Evolutionary conservation across 1,140 invertebrate genomes (phyloP).

Genomic region (Scaptomyza hsui): DNA sequence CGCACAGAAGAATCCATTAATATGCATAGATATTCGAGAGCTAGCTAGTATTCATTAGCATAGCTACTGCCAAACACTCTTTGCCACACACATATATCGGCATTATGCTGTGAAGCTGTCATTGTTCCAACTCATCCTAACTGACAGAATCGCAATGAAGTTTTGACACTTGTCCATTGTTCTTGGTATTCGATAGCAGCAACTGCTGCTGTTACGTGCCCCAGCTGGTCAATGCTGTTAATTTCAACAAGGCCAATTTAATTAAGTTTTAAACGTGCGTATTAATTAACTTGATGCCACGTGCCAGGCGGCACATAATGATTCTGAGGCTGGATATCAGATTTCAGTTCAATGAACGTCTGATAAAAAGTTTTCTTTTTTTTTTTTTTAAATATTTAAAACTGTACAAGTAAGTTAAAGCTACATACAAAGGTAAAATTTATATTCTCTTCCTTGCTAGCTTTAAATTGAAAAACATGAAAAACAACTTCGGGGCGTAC

Average conservation of each 20-base stretch:
- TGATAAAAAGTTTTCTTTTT: slow-evolving; percentile 8
- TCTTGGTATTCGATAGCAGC: slow-evolving; percentile 22
- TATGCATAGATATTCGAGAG: slow-evolving; percentile 17
- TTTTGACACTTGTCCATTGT: slow-evolving; percentile 37
- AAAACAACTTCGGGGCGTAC: neutral
- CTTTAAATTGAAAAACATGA: neutral
- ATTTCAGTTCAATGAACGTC: slow-evolving; percentile 10
- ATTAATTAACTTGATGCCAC: slow-evolving; percentile 65
- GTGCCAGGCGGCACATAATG: slow-evolving; percentile 10
- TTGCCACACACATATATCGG: slow-evolving; percentile 49
- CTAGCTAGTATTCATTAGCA: slow-evolving; percentile 3
- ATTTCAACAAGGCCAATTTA: slow-evolving; percentile 56
- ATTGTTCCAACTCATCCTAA: slow-evolving; percentile 7
- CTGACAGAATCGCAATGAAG: slow-evolving; percentile 53
- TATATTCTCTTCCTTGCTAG: neutral
- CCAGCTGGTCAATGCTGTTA: slow-evolving; percentile 57
- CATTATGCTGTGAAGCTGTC: slow-evolving; percentile 27
- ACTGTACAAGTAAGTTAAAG: neutral
- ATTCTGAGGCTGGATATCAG: slow-evolving; percentile 15
- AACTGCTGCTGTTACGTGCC: slow-evolving; percentile 10
- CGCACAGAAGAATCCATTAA: neutral
- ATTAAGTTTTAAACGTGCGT: slow-evolving; percentile 68
- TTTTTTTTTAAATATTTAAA: slow-evolving; percentile 3
- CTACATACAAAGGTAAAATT: too few species aligned
- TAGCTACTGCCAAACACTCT: neutral